Evolutionary conservation across 2,113 vertebrate genomes (phyloP), one percentile per base, ranked within the genome.

Genomic region (Atrichornis clamosus): DNA sequence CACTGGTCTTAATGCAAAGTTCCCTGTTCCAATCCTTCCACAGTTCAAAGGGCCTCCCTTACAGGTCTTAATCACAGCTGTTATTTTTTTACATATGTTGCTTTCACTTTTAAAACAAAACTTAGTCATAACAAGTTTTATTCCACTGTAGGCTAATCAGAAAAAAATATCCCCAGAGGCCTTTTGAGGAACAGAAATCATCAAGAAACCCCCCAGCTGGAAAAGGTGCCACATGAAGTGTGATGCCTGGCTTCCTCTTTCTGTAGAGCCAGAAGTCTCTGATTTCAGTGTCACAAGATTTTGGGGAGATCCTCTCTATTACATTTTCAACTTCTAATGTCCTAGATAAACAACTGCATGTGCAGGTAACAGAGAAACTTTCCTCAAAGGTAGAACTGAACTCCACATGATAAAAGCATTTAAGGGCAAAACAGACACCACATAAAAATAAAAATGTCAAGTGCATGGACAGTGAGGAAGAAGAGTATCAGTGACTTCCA

Each of bases 171-270:
- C 86, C 92, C 88, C 88, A 82, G 83, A 84, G 80, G n/a, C 86
- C 65, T 89, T 94, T 27, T 92, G 90, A 88, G 86, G 93, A 97
- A 96, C 52, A 93, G 96, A 96, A 97, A 96, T 86, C 56, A 95
- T 37, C 52, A 90, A 82, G 86, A 96, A 96, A 95, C 30, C 14
- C 64, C 84, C 68, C 32, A 52, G 26, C 35, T 44, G 74, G 62
- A 82, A 91, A 83, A 94, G 55, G n/a, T 76, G 70, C 70, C 6
- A 2, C 62, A 56, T 49, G 50, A 94, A 95, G 32, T 59, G 62
- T 55, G 59, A 74, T 1, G 18, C 18, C 60, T 67, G 47, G 30
- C 82, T 96, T 97, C 93, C 93, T 90, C 88, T 49, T 96, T 95
- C 68, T 80, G 6, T 5, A 89, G 73, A 87, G 68, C 42, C 75